Evolutionary conservation across 2,113 vertebrate species (phyloP).

Genomic region (Nothocercus nigrocapillus): DNA sequence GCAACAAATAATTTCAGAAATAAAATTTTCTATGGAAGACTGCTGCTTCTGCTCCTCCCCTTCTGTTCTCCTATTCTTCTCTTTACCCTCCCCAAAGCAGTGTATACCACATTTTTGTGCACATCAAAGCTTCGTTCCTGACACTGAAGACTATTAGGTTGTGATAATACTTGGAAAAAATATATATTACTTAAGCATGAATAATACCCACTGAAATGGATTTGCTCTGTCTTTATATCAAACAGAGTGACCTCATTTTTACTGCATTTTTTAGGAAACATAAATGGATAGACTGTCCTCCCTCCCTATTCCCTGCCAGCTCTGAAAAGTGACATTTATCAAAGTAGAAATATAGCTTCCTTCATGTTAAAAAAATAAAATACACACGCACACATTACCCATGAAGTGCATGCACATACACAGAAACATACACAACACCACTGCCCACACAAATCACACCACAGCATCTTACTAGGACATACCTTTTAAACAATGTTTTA

Average conservation of each 20-base stretch:
- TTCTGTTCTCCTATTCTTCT: background rate
- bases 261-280: background rate
- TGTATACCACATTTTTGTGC: background rate
- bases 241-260: background rate
- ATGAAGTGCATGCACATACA: too few relatives aligned
- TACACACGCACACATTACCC: too few relatives aligned
- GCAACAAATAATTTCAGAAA: background rate
- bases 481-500: background rate
- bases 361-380: background rate
- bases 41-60: background rate
- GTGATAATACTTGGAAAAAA: background rate
- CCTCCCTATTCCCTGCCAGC: background rate
- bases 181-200: background rate
- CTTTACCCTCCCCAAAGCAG: accelerated
- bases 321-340: background rate
- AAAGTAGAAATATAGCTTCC: background rate
- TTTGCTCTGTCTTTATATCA: background rate
- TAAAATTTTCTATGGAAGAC: background rate
- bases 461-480: background rate
- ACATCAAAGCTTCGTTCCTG: background rate
- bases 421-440: background rate
- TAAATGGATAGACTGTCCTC: background rate
- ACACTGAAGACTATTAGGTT: background rate
- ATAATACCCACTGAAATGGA: background rate
- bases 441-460: background rate